Evolutionary conservation across 2,888 invertebrate genomes (phyloP).

Genomic region (Drosophila setosimentum): DNA sequence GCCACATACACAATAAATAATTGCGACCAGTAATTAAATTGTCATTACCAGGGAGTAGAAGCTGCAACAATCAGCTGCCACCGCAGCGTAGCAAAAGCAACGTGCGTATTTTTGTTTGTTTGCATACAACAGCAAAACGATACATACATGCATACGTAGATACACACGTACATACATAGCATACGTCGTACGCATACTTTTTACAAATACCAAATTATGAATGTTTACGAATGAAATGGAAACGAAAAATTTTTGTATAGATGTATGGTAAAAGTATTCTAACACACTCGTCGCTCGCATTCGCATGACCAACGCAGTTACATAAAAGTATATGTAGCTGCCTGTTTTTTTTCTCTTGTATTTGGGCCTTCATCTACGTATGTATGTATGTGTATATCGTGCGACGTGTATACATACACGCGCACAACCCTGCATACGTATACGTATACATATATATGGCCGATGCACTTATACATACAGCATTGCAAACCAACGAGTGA

Average conservation of each 20-base stretch:
- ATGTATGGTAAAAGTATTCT: slow-evolving; percentile 82
- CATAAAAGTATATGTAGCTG: slow-evolving; percentile 73
- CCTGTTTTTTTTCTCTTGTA: slow-evolving; percentile 48
- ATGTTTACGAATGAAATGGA: slow-evolving; percentile 82
- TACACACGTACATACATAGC: slow-evolving; percentile 54
- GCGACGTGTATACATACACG: slow-evolving; percentile 73
- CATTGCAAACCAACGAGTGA: slow-evolving; percentile 72
- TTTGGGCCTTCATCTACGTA: slow-evolving; percentile 52
- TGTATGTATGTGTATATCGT: slow-evolving; percentile 57
- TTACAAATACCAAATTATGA: slow-evolving; percentile 82
- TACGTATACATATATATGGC: slow-evolving; percentile 35
- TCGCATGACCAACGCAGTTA: slow-evolving; percentile 76
- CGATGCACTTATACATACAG: slow-evolving; percentile 68
- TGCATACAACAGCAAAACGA: slow-evolving; percentile 56
- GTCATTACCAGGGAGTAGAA: slow-evolving; percentile 19
- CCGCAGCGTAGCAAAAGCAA: slow-evolving; percentile 40
- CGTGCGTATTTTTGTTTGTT: slow-evolving; percentile 63
- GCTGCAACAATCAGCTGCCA: slow-evolving; percentile 54
- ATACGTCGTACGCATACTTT: slow-evolving; percentile 68
- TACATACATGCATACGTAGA: slow-evolving; percentile 40
- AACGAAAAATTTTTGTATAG: slow-evolving; percentile 79
- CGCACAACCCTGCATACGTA: slow-evolving; percentile 45
- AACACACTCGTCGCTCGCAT: slow-evolving; percentile 77
- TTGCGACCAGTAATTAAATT: slow-evolving; percentile 39
- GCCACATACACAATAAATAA: slow-evolving; percentile 24